Conservation (phyloP, 1,140 invertebrate species). For the Scaptodrosophila lebanonensis region DNA sequence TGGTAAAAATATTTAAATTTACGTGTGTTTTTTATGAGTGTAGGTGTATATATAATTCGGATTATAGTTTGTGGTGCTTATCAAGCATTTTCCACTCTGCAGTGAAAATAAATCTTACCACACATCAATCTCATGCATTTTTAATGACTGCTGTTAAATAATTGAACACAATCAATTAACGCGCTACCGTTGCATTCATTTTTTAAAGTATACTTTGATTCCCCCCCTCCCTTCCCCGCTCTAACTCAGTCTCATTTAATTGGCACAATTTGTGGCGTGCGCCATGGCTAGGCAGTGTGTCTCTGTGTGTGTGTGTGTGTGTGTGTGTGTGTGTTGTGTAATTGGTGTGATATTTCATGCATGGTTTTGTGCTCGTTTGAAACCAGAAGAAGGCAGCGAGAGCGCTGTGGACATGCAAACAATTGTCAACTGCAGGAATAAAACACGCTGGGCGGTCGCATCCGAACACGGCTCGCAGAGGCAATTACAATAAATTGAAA, state of each 20-base stretch:
- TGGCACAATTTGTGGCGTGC: conserved; percentile 65
- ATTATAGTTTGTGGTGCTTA: too few relatives aligned
- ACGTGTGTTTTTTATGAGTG: too few relatives aligned
- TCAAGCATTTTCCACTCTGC: too few relatives aligned
- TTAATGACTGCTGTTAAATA: conserved; percentile 59
- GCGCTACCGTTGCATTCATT: background rate
- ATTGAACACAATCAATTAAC: conserved; percentile 55
- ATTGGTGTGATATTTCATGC: conserved; percentile 70
- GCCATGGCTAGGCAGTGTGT: conserved; percentile 46
- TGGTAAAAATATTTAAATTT: too few relatives aligned
- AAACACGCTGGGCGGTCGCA: conserved; percentile 10
- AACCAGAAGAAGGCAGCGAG: conserved; percentile 30
- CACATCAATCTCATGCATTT: conserved; percentile 62
- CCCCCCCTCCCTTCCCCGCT: too few relatives aligned
- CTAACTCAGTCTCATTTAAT: conserved; percentile 62
- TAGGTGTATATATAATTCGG: too few relatives aligned
- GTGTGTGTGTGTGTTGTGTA: conserved; percentile 40
- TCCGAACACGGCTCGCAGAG: background rate
- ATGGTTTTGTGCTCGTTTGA: conserved; percentile 35
- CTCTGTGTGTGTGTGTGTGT: background rate
- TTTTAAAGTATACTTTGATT: too few relatives aligned
- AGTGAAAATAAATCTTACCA: conserved; percentile 34
- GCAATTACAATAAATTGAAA: conserved; percentile 26
- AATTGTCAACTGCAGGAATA: conserved; percentile 5
- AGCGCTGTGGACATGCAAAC: conserved; percentile 4